Conservation (phyloP, 2,888 invertebrate genomes). For the Megaustenia siamemsis region DNA sequence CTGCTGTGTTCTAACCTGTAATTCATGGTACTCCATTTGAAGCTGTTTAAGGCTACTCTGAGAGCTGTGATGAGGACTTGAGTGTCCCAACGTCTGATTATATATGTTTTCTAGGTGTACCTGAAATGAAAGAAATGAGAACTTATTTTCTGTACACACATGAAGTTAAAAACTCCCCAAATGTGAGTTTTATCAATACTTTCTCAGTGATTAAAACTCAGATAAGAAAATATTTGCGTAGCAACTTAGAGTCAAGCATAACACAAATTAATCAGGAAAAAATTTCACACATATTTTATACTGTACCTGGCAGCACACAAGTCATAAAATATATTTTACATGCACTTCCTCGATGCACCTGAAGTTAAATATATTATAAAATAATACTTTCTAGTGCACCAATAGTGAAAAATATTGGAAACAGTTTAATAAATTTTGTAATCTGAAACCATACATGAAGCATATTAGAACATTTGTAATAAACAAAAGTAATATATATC, state of each 20-base stretch:
- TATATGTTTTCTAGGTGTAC: conserved; percentile 81
- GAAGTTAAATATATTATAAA: neutral
- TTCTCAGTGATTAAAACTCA: too few species aligned
- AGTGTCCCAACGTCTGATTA: conserved; percentile 83
- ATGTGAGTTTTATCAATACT: too few species aligned
- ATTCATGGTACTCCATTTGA: conserved; percentile 89
- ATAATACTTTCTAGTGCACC: neutral
- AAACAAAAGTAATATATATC: too few species aligned
- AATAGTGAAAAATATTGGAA: too few species aligned
- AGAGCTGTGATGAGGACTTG: conserved; percentile 68
- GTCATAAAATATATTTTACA: neutral
- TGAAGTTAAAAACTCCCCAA: neutral
- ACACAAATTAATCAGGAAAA: too few species aligned
- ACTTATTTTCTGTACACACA: neutral
- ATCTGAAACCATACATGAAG: too few species aligned
- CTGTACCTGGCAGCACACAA: too few species aligned
- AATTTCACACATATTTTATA: too few species aligned
- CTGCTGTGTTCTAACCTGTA: conserved; percentile 83
- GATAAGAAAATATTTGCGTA: too few species aligned
- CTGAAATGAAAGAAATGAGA: conserved; percentile 51
- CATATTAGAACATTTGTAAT: too few species aligned
- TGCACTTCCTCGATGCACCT: neutral
- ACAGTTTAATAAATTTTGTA: too few species aligned
- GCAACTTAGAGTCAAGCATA: too few species aligned
- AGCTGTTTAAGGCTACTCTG: conserved; percentile 83